Evolutionary conservation across 2,113 vertebrate species (phyloP), one percentile per base, ranked within the genome.

Genomic region (Canis aureus): DNA sequence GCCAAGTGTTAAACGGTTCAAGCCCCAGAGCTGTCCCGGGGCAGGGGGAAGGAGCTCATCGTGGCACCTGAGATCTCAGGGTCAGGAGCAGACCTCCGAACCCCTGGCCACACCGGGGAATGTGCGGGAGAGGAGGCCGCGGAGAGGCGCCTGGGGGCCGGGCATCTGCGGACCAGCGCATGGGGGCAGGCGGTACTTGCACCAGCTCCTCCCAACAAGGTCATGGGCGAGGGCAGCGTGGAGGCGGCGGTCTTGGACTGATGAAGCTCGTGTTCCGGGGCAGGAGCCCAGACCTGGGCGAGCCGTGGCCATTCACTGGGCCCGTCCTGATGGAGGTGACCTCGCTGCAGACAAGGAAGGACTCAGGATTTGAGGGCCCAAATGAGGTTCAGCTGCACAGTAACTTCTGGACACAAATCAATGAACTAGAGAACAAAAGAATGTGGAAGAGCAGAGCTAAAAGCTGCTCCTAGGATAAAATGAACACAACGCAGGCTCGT

Each of bases 141-240:
- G 0, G 53, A 20, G 8, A 29, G 51, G 59, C 0, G 0, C 4
- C 60, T 5, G 22, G 27, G 59, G 59, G 55, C 62, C 16, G 59
- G 43, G 17, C 3, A 10, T 32, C 22, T 23, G 43, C 5, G 49
- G 69, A 13, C 62, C 4, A 38, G 59, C 5, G 51, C 53, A 13
- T 43, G 43, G 43, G 43, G 64, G 73, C 2, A 0, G 19, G 32
- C 11, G 16, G 66, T 25, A 62, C 1, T 17, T 25, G 43, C 3
- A 71, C 3, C 0, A 25, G 8, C 6, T 35, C 29, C 27, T 29
- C 38, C 57, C 29, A 13, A 3, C 3, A 0, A 0, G 7, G 17
- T 55, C 76, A 20, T 23, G 12, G 67, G 57, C 13, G 17, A 51
- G n/a, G 67, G 22, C 8, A 1, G 8, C 1, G 35, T 43, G 11